A percentile compares a stretch with the other conserved stretches of the same genome.
Evolutionary conservation across 2,888 invertebrate species (phyloP).

Genomic region (Frankliniella intonsa): DNA sequence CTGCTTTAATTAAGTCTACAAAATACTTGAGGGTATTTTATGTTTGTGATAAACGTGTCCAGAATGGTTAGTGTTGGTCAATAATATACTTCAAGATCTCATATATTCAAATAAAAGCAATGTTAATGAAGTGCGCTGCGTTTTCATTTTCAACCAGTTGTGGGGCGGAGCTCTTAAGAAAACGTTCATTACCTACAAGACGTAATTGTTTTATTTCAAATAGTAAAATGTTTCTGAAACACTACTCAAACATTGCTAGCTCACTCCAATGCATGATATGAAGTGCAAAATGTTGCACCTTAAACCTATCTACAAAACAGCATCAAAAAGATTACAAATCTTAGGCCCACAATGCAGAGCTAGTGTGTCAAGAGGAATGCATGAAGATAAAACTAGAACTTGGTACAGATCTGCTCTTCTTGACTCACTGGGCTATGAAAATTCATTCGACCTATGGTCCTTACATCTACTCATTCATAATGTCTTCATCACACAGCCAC

Average conservation of each 20-base stretch:
- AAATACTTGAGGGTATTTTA: conserved; percentile 17
- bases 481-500: too few species aligned
- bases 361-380: not conserved
- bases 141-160: not conserved
- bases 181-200: too few species aligned
- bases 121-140: not conserved
- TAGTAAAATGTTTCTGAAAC: too few species aligned
- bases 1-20: not conserved
- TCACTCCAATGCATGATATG: not conserved
- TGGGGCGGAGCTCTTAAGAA: too few species aligned
- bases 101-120: conserved; percentile 8
- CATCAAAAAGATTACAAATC: not conserved
- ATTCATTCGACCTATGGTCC: too few species aligned
- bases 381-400: too few species aligned
- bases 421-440: too few species aligned
- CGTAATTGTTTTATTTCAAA: too few species aligned
- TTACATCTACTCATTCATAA: too few species aligned
- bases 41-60: conserved; percentile 4
- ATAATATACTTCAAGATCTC: not conserved
- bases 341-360: not conserved
- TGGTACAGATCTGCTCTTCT: too few species aligned
- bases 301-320: not conserved
- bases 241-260: not conserved
- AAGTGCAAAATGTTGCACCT: not conserved
- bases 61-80: not conserved